Percentiles rank a stretch among this genome's conserved stretches.
Conservation (phyloP, 2,888 invertebrate genomes). For the Adelognathus sp. region DNA sequence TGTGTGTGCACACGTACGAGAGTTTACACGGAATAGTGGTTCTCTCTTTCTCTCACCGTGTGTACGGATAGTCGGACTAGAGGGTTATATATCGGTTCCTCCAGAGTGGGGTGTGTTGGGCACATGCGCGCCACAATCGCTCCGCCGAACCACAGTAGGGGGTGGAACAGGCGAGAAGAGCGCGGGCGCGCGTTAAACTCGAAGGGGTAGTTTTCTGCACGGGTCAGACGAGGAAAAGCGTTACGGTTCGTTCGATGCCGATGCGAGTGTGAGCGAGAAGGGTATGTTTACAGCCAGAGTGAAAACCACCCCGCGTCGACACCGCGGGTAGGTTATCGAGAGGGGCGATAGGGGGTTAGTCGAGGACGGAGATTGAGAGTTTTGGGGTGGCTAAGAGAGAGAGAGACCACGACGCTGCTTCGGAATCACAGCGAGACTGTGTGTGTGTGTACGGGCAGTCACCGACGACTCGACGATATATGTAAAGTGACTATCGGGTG, state of each 20-base stretch:
- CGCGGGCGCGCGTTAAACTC: conserved; percentile 58
- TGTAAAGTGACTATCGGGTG: background rate
- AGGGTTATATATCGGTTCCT: conserved; percentile 4
- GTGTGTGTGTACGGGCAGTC: background rate
- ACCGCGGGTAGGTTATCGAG: conserved; percentile 17
- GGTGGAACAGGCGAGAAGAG: conserved; percentile 55
- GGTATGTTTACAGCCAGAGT: conserved; percentile 14
- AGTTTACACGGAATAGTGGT: conserved; percentile 30
- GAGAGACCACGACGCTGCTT: conserved; percentile 62
- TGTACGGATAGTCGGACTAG: background rate
- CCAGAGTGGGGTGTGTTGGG: conserved; percentile 60
- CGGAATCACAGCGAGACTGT: conserved; percentile 67
- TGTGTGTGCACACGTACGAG: conserved; percentile 6
- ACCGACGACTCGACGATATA: background rate
- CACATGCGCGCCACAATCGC: conserved; percentile 46
- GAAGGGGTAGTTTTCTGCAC: conserved; percentile 43
- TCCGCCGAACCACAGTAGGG: conserved; percentile 39
- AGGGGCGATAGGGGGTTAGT: conserved; percentile 44
- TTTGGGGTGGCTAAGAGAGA: conserved; percentile 34
- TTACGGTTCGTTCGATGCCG: conserved; percentile 5
- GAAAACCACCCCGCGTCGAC: conserved; percentile 7
- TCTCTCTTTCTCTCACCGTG: background rate
- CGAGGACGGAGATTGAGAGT: conserved; percentile 16
- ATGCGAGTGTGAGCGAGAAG: conserved; percentile 25
- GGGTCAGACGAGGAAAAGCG: conserved; percentile 29